phyloP scores from a whole-genome alignment of 2,888 invertebrate species.

The Andrena bucephala region DNA sequence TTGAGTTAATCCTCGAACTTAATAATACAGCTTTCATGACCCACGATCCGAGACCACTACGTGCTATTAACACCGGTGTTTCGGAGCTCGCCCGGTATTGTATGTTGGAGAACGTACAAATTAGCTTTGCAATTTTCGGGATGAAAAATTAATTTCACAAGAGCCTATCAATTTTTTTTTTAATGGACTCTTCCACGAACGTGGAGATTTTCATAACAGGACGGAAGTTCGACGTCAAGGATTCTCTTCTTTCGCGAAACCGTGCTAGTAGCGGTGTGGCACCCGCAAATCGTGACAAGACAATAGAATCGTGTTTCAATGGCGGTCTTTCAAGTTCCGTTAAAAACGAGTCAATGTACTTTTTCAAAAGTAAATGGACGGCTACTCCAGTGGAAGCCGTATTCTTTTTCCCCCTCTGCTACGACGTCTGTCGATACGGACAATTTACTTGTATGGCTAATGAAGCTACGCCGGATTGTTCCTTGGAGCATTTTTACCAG shows the following conservation, averaged over 20 bases:
- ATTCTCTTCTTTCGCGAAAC: constrained; percentile 38
- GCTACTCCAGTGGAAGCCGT: constrained; percentile 14
- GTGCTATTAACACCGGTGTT: neutral
- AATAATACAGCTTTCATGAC: neutral
- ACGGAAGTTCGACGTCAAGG: neutral
- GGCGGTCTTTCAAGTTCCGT: constrained; percentile 50
- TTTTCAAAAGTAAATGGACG: constrained; percentile 48
- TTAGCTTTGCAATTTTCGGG: neutral
- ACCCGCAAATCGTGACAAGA: constrained; percentile 42
- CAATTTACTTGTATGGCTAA: constrained; percentile 32
- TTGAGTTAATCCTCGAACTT: neutral
- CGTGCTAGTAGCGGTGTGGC: neutral
- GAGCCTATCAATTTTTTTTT: neutral
- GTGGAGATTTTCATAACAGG: constrained; percentile 10
- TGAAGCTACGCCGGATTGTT: constrained; percentile 36
- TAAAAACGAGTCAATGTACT: constrained; percentile 48
- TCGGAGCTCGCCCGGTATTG: neutral
- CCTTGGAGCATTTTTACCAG: constrained; percentile 20
- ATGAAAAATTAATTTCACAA: neutral
- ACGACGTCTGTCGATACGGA: constrained; percentile 37
- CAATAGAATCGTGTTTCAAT: constrained; percentile 56
- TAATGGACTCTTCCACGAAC: neutral
- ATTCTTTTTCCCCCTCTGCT: constrained; percentile 30
- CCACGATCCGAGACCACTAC: neutral
- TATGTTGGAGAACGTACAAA: neutral